These are phyloP conservation scores for Silurus glanis DNA, from an alignment of 2,113 vertebrate species.

Conservation along the genomic window DNA sequence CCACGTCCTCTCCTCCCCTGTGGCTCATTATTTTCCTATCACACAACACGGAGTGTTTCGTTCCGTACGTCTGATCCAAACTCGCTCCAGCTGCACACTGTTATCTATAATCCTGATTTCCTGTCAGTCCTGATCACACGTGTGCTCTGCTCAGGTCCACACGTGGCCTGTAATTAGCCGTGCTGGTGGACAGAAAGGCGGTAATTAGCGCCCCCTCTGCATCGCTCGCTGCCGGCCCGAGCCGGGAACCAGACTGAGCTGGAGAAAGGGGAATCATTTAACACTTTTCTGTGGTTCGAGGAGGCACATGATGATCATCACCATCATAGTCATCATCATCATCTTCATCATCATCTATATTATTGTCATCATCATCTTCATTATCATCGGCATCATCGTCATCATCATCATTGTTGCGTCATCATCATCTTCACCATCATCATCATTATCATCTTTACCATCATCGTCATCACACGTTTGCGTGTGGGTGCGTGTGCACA, in stretches of 20 bases:
- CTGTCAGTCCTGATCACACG: neutral
- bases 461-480: neutral
- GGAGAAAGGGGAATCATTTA: slow-evolving; percentile 40
- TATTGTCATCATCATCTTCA: too few species aligned
- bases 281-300: neutral
- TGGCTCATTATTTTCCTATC: neutral
- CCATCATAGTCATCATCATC: slow-evolving; percentile 18
- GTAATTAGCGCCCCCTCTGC: slow-evolving; percentile 61
- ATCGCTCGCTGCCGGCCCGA: slow-evolving; percentile 1
- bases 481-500: neutral
- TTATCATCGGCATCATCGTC: too few species aligned
- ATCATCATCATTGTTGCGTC: too few species aligned
- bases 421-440: neutral
- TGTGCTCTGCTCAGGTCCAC: slow-evolving; percentile 5
- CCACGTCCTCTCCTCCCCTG: neutral
- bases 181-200: slow-evolving; percentile 64
- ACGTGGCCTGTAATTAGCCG: slow-evolving; percentile 64
- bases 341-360: neutral
- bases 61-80: neutral
- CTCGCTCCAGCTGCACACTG: neutral
- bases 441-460: neutral
- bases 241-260: neutral
- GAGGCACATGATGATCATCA: slow-evolving; percentile 14
- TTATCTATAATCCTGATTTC: neutral
- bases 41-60: neutral